phyloP scores from a whole-genome alignment of 2,888 invertebrate genomes.

The Oscheius sp. region DNA sequence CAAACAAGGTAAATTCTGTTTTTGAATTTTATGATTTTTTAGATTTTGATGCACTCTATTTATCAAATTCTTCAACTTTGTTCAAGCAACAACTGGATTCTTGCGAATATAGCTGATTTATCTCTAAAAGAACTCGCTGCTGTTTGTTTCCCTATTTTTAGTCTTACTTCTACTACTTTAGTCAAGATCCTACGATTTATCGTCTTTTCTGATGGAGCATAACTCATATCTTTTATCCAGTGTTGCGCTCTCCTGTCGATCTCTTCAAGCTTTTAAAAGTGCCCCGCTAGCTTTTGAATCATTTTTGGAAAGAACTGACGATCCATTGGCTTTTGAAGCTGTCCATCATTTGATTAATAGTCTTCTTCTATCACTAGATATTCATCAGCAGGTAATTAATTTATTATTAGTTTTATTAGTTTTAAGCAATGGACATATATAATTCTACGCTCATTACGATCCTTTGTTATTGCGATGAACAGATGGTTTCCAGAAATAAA shows the following conservation, averaged over 20 bases:
- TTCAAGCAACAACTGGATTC: conserved; percentile 14
- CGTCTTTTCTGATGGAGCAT: background rate
- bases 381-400: conserved; percentile 37
- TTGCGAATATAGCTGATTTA: background rate
- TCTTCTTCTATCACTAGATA: conserved; percentile 45
- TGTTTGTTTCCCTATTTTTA: background rate
- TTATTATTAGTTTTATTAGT: background rate
- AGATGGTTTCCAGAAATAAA: conserved; percentile 41
- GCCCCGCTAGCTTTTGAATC: conserved; percentile 45
- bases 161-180: background rate
- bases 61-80: conserved; percentile 15
- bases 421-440: conserved; percentile 35
- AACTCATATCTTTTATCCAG: conserved; percentile 16
- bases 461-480: conserved; percentile 42
- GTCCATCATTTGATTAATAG: conserved; percentile 38
- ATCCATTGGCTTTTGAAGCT: conserved; percentile 38
- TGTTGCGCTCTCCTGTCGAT: conserved; percentile 18
- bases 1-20: conserved; percentile 12
- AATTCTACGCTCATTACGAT: conserved; percentile 39
- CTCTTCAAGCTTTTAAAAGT: background rate
- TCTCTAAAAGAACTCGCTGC: background rate
- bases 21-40: background rate
- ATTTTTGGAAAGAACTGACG: conserved; percentile 34
- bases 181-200: too few species aligned
- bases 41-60: conserved; percentile 4